Base-by-base conservation (phyloP, 37 sponge, comb jelly and placozoan species). In the Theonella swinhoei region DNA sequence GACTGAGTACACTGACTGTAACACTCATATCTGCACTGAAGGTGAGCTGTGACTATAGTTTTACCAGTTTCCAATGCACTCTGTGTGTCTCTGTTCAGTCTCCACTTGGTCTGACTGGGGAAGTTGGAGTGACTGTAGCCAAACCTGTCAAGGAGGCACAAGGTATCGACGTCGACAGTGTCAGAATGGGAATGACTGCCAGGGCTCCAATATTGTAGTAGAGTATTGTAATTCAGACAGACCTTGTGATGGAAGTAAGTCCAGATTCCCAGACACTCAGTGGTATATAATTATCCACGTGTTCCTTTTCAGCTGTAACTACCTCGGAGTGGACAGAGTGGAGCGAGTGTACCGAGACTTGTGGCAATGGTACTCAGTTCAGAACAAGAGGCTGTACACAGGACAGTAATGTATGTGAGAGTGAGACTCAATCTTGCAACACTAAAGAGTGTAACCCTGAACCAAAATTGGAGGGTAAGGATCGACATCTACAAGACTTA, bases 371-470 rank as follows among this genome's bases (percentile, higher is more conserved):
- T 7, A 72, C 4, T 1, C 70, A 80, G 75, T 79, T 73, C 62
- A 61, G 90, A 36, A 24, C 62, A 4, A 74, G 90, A 25, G 40
- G 1, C 4, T 90, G 90, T 68, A 14, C 3, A 2, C 14, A 24
- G 3, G 86, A 66, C 19, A 54, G 32, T 2, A 62, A 64, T 39
- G 41, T 40, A 36, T 85, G 85, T 31, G 60, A 35, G 33, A 68
- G 41, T 29, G 78, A 84, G 41, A 38, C 34, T 4, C 69, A 84
- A 75, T 1, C 31, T 28, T 90, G 90, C 64, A 90, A 90, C 75
- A 75, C 74, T 25, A 68, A 90, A 29, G 75, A 79, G 7, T 90
- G 90, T 42, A 59, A 71, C 28, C 84, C 89, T 33, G 80, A 89
- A 30, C 89, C 78, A 68, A 54, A 23, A 7, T 72, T 89, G 19